Percentiles rank a stretch among this genome's conserved stretches.
phyloP scores from a whole-genome alignment of 2,113 vertebrate species.

The Prionailurus viverrinus region DNA sequence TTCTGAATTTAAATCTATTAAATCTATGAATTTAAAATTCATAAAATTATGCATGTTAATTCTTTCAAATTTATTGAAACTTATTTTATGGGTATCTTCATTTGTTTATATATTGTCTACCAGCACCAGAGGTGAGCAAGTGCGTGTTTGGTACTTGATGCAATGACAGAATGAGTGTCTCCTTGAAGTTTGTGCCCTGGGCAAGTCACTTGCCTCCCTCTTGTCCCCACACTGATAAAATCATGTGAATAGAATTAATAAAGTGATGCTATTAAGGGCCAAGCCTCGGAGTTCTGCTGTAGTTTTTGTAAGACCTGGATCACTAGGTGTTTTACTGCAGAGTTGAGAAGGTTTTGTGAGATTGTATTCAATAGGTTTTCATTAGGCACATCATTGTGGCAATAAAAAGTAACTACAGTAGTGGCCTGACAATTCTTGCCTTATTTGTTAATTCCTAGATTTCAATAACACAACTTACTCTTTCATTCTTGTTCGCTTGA shows the following conservation, averaged over 20 bases:
- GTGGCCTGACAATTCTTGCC: not conserved
- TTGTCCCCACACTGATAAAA: not conserved
- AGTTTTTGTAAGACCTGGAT: not conserved
- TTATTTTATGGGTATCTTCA: not conserved
- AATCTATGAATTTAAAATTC: too few relatives aligned
- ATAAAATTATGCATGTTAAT: not conserved
- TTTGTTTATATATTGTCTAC: not conserved
- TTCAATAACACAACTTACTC: not conserved
- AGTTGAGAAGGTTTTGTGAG: not conserved
- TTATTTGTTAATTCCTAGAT: not conserved
- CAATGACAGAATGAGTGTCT: accelerated
- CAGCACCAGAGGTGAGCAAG: not conserved
- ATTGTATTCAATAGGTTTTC: not conserved
- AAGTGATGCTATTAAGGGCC: not conserved
- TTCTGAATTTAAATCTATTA: too few relatives aligned
- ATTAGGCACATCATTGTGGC: not conserved
- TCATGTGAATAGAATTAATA: not conserved
- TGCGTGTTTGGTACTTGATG: too few relatives aligned
- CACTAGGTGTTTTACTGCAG: not conserved
- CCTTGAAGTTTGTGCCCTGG: not conserved
- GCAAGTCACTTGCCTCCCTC: not conserved
- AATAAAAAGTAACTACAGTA: not conserved
- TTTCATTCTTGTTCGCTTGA: not conserved
- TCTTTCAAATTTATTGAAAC: not conserved
- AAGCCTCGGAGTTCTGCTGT: not conserved